Evolutionary conservation across 1,140 invertebrate species (phyloP), one percentile per base, ranked within the genome.

Genomic region (Platyscapa corneri): DNA sequence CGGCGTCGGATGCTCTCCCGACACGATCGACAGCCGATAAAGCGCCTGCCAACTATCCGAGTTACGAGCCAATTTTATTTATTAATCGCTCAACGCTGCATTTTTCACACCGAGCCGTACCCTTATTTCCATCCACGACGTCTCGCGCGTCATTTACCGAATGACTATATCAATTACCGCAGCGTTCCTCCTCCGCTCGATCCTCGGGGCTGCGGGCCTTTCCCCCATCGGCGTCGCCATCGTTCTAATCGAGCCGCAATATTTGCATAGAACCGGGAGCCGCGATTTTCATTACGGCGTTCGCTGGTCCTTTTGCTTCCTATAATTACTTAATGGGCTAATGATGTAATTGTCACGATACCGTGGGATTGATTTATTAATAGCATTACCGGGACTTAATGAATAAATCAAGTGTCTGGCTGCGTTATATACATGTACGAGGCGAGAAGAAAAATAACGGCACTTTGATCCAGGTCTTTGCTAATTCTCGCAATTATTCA

Each of bases 11-110:
- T 32, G 65, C 3, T 67, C n/a, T 12, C 30, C 10, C 5, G n/a
- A 12, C 89, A 89, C 89, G 91, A 91, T 91, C 88, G 86, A 84
- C 80, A 84, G 53, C 49, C 88, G 91, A 91, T 91, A 92, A 91
- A 88, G 88, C 30, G 6, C 30, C 1, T 34, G 88, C 88, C 88
- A 90, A 90, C 89, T 91, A 91, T 91, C 91, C 87, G 86, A 88
- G 83, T 65, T 65, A 42, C 56, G 42, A 32, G 60, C n/a, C 10
- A 79, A 42, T 67, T 81, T 82, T 76, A 89, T 88, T 89, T 88
- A 89, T 87, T 89, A 87, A 83, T 87, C 88, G 85, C 56, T 87
- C 86, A 86, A 32, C 60, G n/a, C 46, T 37, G 42, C 72, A 70
- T 83, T 82, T 83, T 77, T 82, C 74, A 7, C 30, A 20, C 12